These are phyloP conservation scores for Amiota mariae DNA, from an alignment of 2,888 invertebrate species.

Conservation along the genomic window DNA sequence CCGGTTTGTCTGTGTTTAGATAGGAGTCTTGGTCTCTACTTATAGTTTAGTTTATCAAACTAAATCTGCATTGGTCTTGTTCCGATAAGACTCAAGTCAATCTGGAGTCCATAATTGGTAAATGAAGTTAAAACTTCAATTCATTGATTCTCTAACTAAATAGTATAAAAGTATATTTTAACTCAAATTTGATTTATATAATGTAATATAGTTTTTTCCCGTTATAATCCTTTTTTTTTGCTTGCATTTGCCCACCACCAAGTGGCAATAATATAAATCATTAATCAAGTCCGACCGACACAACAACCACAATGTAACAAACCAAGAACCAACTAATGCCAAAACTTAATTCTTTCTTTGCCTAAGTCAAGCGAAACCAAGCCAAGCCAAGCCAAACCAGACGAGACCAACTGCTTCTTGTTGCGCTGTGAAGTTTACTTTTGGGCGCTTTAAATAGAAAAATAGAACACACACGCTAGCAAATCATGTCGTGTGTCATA, in stretches of 20 bases:
- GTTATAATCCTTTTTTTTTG: neutral
- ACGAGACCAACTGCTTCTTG: neutral
- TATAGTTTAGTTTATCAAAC: neutral
- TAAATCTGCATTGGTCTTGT: neutral
- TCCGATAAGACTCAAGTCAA: too few relatives aligned
- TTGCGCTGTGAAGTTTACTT: neutral
- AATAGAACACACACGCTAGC: neutral
- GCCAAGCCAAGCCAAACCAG: neutral
- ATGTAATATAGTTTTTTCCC: too few relatives aligned
- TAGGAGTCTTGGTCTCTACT: too few relatives aligned
- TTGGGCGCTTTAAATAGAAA: neutral
- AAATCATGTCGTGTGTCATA: neutral
- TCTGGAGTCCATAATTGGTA: too few relatives aligned
- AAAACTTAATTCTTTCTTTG: too few relatives aligned
- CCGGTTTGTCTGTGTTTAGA: neutral
- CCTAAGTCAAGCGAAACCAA: neutral
- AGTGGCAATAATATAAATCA: neutral
- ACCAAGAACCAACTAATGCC: too few relatives aligned
- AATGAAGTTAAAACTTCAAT: too few relatives aligned
- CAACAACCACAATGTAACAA: neutral
- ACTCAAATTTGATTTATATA: too few relatives aligned
- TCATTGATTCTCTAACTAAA: too few relatives aligned
- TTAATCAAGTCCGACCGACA: neutral
- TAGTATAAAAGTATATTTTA: too few relatives aligned
- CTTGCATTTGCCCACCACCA: neutral